Evolutionary conservation across 2,888 invertebrate species (phyloP), one percentile per base, ranked within the genome.

Genomic region (Julus scanicus): DNA sequence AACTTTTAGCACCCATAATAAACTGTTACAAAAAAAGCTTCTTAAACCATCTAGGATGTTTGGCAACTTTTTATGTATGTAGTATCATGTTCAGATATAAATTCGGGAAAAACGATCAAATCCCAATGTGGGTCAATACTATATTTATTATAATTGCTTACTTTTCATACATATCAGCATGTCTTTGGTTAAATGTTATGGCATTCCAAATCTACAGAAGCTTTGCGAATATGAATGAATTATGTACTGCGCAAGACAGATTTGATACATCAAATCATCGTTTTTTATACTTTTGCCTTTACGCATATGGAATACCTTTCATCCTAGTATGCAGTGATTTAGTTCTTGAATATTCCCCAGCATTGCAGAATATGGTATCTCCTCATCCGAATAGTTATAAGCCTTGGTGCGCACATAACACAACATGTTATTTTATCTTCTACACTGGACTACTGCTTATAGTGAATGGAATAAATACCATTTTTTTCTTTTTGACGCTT

Each of bases 111-210:
- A 49, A 0, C 49, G 49, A 8, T 11, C 9, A 8, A 49, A 11
- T 49, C 49, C 8, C 49, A 11, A 8, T 11, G 49, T 11, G 9
- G 13, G 13, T 13, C 49, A 13, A 8, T 13, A 2, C 13, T 49
- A 2, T 49, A 49, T 11, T 49, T 49, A 11, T 49, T 49, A 8
- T 49, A 11, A 49, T 49, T 11, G 8, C 49, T 8, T 49, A 49
- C 13, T 49, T 49, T 49, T 49, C 49, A 49, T 8, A 13, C 13
- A 49, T 49, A 13, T 49, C 49, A 49, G 49, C 49, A 8, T 49
- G 49, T 49, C 13, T 97, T 93, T 97, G 97, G 97, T 94, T 97
- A 86, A 97, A 97, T 93, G 97, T 97, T 89, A 97, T 97, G 97
- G 97, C 97, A 93, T 97, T 97, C 94, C 97, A 97, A 93, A 96